Evolutionary conservation across 2,113 vertebrate species (phyloP).

Genomic region (Choloepus hoffmanni): DNA sequence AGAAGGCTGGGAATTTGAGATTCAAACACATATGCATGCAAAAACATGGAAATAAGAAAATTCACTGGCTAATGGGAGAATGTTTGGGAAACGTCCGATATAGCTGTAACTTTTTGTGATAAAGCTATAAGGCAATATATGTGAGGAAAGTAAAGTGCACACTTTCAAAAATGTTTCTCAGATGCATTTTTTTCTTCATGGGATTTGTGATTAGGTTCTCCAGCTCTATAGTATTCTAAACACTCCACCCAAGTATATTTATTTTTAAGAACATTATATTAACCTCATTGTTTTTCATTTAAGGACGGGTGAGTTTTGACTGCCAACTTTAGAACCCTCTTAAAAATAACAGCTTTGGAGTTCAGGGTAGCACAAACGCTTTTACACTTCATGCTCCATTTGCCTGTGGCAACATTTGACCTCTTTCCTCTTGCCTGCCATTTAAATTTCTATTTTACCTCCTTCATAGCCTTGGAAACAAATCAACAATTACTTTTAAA

Average conservation of each 20-base stretch:
- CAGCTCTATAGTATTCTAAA: conserved; percentile 34
- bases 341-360: conserved; percentile 61
- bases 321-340: conserved; percentile 54
- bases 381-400: conserved; percentile 23
- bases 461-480: conserved; percentile 14
- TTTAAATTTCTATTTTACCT: conserved; percentile 51
- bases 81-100: conserved; percentile 10
- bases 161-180: neutral
- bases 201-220: neutral
- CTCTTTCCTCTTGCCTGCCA: conserved; percentile 34
- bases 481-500: conserved; percentile 63
- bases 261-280: conserved; percentile 62
- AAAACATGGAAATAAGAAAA: neutral
- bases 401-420: conserved; percentile 59
- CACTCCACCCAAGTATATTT: conserved; percentile 2
- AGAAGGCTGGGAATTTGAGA: neutral
- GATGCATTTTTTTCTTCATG: neutral
- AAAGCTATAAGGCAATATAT: neutral
- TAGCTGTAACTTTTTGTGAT: neutral
- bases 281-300: conserved; percentile 62
- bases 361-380: neutral
- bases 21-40: neutral
- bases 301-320: conserved; percentile 44
- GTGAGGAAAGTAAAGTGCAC: neutral
- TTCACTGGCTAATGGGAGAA: neutral